Evolutionary conservation across 2,113 vertebrate species (phyloP).

Genomic region (Echinops telfairi): DNA sequence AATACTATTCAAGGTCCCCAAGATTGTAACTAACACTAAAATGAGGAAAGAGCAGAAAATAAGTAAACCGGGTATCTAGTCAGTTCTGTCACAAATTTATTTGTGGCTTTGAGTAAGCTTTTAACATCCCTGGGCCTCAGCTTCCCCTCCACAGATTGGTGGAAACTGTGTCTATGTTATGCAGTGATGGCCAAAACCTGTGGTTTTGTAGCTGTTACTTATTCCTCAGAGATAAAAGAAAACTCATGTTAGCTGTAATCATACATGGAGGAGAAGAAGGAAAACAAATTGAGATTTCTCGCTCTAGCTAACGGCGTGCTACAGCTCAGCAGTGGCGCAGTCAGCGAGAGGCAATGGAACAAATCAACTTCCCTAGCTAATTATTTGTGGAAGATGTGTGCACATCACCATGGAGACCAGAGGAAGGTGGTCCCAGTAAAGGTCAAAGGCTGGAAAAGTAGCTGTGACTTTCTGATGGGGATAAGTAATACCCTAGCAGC

Average conservation of each 20-base stretch:
- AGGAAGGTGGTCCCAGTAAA: constrained; percentile 36
- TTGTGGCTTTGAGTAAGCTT: neutral
- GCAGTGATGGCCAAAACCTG: constrained; percentile 14
- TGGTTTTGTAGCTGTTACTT: neutral
- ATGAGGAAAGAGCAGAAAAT: constrained; percentile 25
- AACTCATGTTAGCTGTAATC: constrained; percentile 1
- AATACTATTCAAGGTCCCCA: constrained; percentile 1
- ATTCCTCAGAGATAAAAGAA: constrained; percentile 17
- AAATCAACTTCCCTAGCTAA: constrained; percentile 55
- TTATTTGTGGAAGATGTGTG: constrained; percentile 29
- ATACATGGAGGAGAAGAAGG: neutral
- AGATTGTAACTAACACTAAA: constrained; percentile 30
- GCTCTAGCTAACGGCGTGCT: constrained; percentile 4
- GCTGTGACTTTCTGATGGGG: constrained; percentile 24
- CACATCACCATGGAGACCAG: constrained; percentile 61
- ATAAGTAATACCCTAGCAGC: neutral
- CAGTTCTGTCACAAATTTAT: neutral
- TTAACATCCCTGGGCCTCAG: constrained; percentile 18
- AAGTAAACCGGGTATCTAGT: constrained; percentile 18
- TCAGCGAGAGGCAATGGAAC: constrained; percentile 12
- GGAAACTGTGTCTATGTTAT: constrained; percentile 35
- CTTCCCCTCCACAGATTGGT: neutral
- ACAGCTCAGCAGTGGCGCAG: constrained; percentile 2
- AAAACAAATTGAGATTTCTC: constrained; percentile 49
- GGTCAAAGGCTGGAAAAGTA: constrained; percentile 47